Conservation (phyloP, 2,113 vertebrate species). For the Strix uralensis region DNA sequence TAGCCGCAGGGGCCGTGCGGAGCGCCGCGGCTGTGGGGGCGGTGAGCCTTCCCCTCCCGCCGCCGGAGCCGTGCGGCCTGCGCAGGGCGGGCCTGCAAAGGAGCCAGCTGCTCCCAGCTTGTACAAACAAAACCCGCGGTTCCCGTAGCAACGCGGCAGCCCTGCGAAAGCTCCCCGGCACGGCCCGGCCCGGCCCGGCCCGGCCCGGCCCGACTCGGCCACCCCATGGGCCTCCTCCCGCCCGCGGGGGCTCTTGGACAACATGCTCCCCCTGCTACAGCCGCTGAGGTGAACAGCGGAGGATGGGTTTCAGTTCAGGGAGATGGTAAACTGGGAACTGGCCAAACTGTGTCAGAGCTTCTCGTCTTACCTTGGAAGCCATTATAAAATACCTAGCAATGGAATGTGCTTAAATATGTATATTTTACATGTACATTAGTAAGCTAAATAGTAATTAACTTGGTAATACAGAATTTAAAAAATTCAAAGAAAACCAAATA, state of each 20-base stretch:
- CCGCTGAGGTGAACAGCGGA: not conserved
- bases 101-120: conserved; percentile 55
- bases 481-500: not conserved
- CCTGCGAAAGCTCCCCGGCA: not conserved
- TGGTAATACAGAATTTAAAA: not conserved
- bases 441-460: not conserved
- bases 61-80: not conserved
- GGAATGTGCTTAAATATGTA: rapidly evolving
- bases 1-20: not conserved
- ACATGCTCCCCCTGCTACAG: too few species aligned
- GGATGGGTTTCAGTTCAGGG: not conserved
- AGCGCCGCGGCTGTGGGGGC: not conserved
- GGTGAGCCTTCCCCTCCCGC: not conserved
- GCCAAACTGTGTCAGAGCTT: not conserved
- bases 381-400: not conserved
- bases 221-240: not conserved
- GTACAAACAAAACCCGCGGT: conserved; percentile 71
- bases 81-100: not conserved
- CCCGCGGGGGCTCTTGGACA: not conserved
- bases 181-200: not conserved
- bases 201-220: not conserved
- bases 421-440: rapidly evolving
- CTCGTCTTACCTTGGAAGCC: not conserved
- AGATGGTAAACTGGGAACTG: not conserved
- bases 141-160: conserved; percentile 69